phyloP scores from a whole-genome alignment of 2,797 vertebrate species.

The Decapterus maruadsi region DNA sequence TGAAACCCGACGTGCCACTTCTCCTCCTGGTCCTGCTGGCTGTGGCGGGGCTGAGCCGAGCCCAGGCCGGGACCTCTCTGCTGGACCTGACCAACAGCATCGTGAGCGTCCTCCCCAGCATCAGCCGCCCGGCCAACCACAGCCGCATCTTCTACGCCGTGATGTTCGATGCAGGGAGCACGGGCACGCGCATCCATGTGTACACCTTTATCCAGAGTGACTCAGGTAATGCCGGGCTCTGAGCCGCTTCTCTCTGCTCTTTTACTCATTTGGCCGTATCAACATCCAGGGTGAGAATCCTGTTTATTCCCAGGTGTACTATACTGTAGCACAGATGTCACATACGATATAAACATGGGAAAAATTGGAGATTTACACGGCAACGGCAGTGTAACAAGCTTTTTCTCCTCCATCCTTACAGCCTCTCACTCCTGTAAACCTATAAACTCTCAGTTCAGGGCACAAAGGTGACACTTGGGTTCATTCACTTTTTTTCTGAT shows the following conservation, averaged over 20 bases:
- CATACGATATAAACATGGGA: background rate
- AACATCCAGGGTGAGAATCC: background rate
- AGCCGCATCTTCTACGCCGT: slow-evolving; percentile 92
- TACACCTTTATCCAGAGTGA: slow-evolving; percentile 92
- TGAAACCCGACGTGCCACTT: slow-evolving; percentile 51
- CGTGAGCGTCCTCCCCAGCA: slow-evolving; percentile 73
- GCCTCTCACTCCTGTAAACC: slow-evolving; percentile 15
- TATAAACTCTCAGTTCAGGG: slow-evolving; percentile 11
- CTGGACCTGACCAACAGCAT: slow-evolving; percentile 62
- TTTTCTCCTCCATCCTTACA: background rate
- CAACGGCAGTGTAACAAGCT: slow-evolving; percentile 9
- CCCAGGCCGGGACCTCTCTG: slow-evolving; percentile 60
- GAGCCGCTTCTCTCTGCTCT: background rate
- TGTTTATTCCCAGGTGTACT: background rate
- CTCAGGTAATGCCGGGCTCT: slow-evolving; percentile 80
- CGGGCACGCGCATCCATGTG: slow-evolving; percentile 96
- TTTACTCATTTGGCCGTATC: background rate
- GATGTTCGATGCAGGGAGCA: slow-evolving; percentile 98
- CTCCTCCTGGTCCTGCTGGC: slow-evolving; percentile 68
- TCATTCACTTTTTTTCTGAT: slow-evolving; percentile 33
- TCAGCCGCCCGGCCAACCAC: slow-evolving; percentile 87
- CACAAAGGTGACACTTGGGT: slow-evolving; percentile 25
- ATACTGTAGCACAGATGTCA: background rate
- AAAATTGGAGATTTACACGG: background rate
- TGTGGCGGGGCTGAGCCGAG: slow-evolving; percentile 56